These are phyloP conservation scores for Coreoperca whiteheadi DNA, from an alignment of 2,113 vertebrate genomes.

Conservation along the genomic window DNA sequence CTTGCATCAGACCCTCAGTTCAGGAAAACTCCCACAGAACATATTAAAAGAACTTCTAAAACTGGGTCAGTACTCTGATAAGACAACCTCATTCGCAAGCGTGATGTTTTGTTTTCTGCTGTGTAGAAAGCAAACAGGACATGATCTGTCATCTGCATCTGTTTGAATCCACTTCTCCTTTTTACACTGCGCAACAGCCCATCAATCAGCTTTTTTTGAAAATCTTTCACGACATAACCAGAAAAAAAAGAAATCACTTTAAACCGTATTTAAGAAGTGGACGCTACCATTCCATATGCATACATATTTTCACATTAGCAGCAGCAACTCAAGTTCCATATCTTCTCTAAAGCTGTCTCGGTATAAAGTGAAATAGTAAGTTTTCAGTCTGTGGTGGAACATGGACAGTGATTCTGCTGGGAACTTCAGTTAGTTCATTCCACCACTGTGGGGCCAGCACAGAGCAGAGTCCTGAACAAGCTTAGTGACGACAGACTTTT, in stretches of 20 bases:
- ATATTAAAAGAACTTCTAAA: background rate
- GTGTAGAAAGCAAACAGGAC: background rate
- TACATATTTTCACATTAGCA: background rate
- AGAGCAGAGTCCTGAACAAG: no score
- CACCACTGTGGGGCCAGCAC: no score
- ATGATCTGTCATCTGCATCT: no score
- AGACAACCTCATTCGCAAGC: background rate
- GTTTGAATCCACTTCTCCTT: background rate
- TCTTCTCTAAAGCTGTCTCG: no score
- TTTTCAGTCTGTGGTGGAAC: no score
- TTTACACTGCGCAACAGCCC: background rate
- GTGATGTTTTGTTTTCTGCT: background rate
- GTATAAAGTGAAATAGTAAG: no score
- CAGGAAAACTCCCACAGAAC: background rate
- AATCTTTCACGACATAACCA: background rate
- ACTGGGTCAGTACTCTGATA: conserved; percentile 6
- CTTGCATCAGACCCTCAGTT: background rate
- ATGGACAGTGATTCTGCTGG: no score
- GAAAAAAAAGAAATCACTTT: background rate
- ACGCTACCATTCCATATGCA: background rate
- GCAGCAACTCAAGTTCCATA: background rate
- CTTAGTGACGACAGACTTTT: no score
- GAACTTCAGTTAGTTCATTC: no score
- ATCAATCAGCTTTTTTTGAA: no score
- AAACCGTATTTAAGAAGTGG: no score